Evolutionary conservation across 2,113 vertebrate genomes (phyloP).

Genomic region (Opisthocomus hoazin): DNA sequence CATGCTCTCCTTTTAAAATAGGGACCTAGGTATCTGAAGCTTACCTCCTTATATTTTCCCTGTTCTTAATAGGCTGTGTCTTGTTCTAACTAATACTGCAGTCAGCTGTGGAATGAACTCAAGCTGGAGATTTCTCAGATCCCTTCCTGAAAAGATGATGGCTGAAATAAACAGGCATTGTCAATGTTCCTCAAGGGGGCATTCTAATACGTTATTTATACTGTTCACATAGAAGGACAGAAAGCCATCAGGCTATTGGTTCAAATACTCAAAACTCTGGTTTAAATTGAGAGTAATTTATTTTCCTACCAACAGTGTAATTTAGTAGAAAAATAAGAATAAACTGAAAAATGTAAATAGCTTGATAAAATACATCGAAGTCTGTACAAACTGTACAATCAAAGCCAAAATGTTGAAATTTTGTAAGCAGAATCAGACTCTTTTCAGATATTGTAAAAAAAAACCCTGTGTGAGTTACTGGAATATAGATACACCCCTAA

Average conservation of each 20-base stretch:
- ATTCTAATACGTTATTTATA: conserved; percentile 4
- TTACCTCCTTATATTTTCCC: neutral
- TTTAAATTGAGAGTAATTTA: neutral
- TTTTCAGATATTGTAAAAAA: neutral
- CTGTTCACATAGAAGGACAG: neutral
- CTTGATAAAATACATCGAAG: neutral
- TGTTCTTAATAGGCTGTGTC: neutral
- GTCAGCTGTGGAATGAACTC: neutral
- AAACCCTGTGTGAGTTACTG: neutral
- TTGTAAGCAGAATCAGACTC: neutral
- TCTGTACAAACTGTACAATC: neutral
- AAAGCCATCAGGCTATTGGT: neutral
- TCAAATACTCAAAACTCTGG: neutral
- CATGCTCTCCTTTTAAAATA: neutral
- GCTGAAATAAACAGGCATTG: neutral
- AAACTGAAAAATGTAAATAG: neutral
- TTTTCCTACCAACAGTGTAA: neutral
- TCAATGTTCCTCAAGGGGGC: neutral
- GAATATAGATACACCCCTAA: neutral
- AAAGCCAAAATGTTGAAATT: neutral
- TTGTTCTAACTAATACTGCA: neutral
- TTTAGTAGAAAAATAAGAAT: neutral
- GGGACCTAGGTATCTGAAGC: neutral
- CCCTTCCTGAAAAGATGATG: neutral
- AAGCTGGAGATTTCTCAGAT: neutral